Conservation (phyloP, 1,140 invertebrate species). For the Drosophila rhopaloa region DNA sequence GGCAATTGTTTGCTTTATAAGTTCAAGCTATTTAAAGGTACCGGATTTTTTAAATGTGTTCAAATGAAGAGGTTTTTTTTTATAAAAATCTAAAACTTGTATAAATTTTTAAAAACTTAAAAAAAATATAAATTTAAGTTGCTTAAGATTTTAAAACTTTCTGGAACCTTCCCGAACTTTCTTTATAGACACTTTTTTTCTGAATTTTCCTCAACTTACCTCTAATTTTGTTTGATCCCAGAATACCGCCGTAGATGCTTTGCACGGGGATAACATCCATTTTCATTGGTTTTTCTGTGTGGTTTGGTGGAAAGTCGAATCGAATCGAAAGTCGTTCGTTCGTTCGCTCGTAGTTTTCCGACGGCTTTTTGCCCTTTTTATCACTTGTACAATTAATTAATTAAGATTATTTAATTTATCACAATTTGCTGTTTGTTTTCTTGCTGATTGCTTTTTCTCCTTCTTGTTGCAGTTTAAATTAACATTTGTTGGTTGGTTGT, state of each 20-base stretch:
- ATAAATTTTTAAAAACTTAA: too few relatives aligned
- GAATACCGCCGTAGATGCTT: slow-evolving; percentile 64
- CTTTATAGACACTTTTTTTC: not conserved
- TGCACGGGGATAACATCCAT: slow-evolving; percentile 84
- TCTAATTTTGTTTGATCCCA: slow-evolving; percentile 81
- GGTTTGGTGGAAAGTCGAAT: slow-evolving; percentile 43
- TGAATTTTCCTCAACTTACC: slow-evolving; percentile 61
- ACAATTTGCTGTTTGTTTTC: slow-evolving; percentile 78
- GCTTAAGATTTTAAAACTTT: not conserved
- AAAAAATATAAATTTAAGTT: too few relatives aligned
- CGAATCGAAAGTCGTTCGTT: slow-evolving; percentile 40
- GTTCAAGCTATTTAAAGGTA: not conserved
- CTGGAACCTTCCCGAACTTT: not conserved
- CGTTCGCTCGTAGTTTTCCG: slow-evolving; percentile 40
- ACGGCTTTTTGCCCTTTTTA: slow-evolving; percentile 40
- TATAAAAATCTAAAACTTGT: too few relatives aligned
- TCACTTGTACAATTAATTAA: slow-evolving; percentile 71
- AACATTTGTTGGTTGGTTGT: slow-evolving; percentile 51
- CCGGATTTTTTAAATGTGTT: too few relatives aligned
- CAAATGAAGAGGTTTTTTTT: too few relatives aligned
- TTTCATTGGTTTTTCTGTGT: slow-evolving; percentile 71
- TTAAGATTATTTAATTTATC: slow-evolving; percentile 70
- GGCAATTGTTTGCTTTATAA: not conserved
- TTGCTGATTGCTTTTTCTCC: slow-evolving; percentile 51
- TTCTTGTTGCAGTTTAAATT: slow-evolving; percentile 53